These are phyloP conservation scores for Cygnus olor DNA, from an alignment of 2,797 vertebrate species.

Conservation along the genomic window DNA sequence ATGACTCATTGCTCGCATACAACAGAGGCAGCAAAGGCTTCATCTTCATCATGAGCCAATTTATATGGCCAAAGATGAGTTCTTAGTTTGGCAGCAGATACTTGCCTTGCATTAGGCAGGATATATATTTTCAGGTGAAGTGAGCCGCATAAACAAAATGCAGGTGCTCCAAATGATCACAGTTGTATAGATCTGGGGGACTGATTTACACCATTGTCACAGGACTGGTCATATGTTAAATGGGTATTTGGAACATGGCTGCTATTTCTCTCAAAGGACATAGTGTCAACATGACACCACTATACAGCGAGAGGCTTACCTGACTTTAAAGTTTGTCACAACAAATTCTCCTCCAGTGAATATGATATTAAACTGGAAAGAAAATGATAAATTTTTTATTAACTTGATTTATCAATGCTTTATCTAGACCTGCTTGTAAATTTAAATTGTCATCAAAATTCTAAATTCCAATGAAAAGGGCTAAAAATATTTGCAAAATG, in stretches of 20 bases:
- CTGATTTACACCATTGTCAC: not conserved
- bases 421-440: not conserved
- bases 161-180: not conserved
- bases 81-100: not conserved
- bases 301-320: slow-evolving; percentile 42
- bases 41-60: not conserved
- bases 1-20: not conserved
- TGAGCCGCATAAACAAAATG: not conserved
- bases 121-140: not conserved
- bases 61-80: not conserved
- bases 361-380: slow-evolving; percentile 63
- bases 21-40: not conserved
- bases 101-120: not conserved
- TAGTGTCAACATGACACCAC: not conserved
- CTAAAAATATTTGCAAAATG: not conserved
- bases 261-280: not conserved
- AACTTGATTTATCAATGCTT: not conserved
- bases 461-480: not conserved
- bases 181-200: not conserved
- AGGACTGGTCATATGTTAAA: not conserved
- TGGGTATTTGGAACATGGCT: not conserved
- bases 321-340: slow-evolving; percentile 52
- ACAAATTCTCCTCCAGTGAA: slow-evolving; percentile 56
- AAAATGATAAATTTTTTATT: not conserved
- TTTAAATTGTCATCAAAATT: not conserved